Evolutionary conservation across 2,888 invertebrate genomes (phyloP).

Genomic region (Dioctria linearis): DNA sequence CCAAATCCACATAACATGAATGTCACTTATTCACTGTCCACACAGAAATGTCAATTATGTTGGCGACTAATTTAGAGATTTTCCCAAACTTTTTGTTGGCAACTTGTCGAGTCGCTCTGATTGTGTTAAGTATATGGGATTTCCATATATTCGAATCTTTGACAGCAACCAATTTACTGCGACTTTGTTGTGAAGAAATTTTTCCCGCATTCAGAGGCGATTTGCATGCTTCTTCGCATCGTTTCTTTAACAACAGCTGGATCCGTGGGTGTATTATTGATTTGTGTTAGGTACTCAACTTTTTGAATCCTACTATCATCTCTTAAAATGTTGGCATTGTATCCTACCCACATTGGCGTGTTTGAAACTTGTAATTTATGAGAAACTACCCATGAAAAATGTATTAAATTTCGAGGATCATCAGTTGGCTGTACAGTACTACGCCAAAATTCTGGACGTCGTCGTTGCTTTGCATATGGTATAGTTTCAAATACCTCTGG

Average conservation of each 20-base stretch:
- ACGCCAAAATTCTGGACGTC: slow-evolving; percentile 4
- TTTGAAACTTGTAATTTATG: background rate
- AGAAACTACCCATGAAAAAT: slow-evolving; percentile 1
- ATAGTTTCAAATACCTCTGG: too few species aligned
- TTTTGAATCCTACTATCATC: slow-evolving; percentile 61
- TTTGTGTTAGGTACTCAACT: slow-evolving; percentile 63
- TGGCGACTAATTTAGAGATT: too few species aligned
- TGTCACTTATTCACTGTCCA: too few species aligned
- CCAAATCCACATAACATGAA: too few species aligned
- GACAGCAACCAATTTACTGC: too few species aligned
- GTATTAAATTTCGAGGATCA: background rate
- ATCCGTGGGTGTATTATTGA: slow-evolving; percentile 63
- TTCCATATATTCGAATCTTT: too few species aligned
- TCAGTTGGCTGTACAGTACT: background rate
- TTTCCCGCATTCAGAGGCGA: slow-evolving; percentile 62
- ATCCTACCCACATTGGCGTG: slow-evolving; percentile 62
- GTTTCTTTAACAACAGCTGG: slow-evolving; percentile 63
- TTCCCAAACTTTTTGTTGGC: too few species aligned
- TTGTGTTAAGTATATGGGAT: too few species aligned
- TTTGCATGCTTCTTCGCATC: slow-evolving; percentile 53
- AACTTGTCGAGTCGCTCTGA: too few species aligned
- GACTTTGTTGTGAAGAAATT: slow-evolving; percentile 61
- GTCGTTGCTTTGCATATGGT: too few species aligned
- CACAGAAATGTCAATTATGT: too few species aligned
- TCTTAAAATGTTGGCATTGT: slow-evolving; percentile 59